Percentiles rank a stretch among this genome's conserved stretches.
Evolutionary conservation across 2,888 invertebrate genomes (phyloP).

Genomic region (Plagiodera versicolora): DNA sequence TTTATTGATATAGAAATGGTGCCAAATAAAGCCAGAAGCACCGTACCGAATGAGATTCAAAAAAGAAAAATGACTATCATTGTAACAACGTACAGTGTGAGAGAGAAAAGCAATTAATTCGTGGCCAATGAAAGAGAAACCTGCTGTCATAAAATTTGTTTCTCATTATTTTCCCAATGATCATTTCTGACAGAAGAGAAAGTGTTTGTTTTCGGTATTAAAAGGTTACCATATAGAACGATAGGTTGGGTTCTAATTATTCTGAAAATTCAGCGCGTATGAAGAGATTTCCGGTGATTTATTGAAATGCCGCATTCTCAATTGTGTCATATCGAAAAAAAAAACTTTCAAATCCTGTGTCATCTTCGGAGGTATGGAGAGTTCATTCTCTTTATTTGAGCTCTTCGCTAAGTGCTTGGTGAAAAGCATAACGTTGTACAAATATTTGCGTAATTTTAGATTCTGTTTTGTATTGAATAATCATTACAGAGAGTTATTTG

Average conservation of each 20-base stretch:
- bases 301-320: neutral
- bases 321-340: neutral
- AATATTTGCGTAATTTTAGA: no score
- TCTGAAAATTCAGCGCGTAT: neutral
- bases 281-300: neutral
- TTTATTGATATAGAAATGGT: neutral
- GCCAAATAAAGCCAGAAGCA: neutral
- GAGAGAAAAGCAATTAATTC: neutral
- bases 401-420: neutral
- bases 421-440: no score
- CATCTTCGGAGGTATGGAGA: neutral
- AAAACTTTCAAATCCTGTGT: neutral
- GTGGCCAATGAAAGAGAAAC: neutral
- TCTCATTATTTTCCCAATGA: neutral
- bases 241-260: constrained; percentile 1
- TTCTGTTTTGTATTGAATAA: no score
- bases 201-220: neutral
- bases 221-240: neutral
- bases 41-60: neutral
- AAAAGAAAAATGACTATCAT: neutral
- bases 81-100: neutral
- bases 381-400: neutral
- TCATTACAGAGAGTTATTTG: no score
- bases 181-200: neutral
- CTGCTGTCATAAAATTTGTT: neutral